Evolutionary conservation across 2,888 invertebrate species (phyloP), one percentile per base, ranked within the genome.

Genomic region (Cryptops parisi): DNA sequence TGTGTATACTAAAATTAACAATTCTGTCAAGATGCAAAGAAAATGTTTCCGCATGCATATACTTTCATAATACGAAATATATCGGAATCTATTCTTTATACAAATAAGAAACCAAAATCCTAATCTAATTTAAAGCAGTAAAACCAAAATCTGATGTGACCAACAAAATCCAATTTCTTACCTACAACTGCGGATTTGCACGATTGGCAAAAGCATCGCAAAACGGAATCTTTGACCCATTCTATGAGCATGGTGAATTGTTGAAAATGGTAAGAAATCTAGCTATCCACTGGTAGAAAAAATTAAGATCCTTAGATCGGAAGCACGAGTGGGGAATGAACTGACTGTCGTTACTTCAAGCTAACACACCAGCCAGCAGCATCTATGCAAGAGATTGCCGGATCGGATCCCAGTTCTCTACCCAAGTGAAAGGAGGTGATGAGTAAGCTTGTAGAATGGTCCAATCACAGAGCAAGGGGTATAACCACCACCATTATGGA

Each of bases 141-240:
- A 46, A 46, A 15, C 23, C 46, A 23, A n/a, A n/a, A n/a, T n/a
- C n/a, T n/a, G n/a, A n/a, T n/a, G n/a, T n/a, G n/a, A n/a, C n/a
- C n/a, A n/a, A n/a, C n/a, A n/a, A n/a, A n/a, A n/a, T n/a, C n/a
- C n/a, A n/a, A n/a, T n/a, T n/a, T n/a, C 54, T 53, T 56, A 55
- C 44, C 52, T 68, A 80, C 78, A 57, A 78, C 83, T 67, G 77
- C 79, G 68, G 70, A 79, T 78, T 78, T 52, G 80, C 87, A 88
- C 72, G 86, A 82, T 75, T 87, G 86, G 76, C 88, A 88, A 78
- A 88, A 87, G 77, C 88, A 88, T 79, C 86, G 84, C 81, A 87
- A 79, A 71, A 88, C 85, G 70, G 87, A 88, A 73, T 88, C 86
- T 73, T 85, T 82, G 70, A 88, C 85, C 67, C 88, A 79, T 71